Evolutionary conservation across 1,140 invertebrate species (phyloP).

Genomic region (Hyposmocoma kahamanoa): DNA sequence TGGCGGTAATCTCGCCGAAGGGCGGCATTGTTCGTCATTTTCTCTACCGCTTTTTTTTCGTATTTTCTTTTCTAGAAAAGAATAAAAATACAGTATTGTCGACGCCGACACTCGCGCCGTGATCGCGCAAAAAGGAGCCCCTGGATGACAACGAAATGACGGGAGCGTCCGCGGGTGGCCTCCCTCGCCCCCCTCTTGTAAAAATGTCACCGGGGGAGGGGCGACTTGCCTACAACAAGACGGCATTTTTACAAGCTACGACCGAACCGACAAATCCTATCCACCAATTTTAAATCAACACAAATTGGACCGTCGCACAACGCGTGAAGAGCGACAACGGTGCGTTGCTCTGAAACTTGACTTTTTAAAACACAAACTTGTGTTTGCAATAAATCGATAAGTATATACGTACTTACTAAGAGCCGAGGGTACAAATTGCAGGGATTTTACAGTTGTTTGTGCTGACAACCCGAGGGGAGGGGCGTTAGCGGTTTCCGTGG

Average conservation of each 20-base stretch:
- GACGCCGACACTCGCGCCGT: constrained; percentile 57
- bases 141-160: constrained; percentile 71
- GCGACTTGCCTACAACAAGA: constrained; percentile 63
- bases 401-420: constrained; percentile 55
- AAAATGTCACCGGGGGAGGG: constrained; percentile 55
- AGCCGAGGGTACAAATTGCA: constrained; percentile 66
- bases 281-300: constrained; percentile 19
- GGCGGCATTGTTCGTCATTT: constrained; percentile 68
- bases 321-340: constrained; percentile 19
- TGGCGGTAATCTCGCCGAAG: constrained; percentile 69
- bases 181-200: constrained; percentile 47
- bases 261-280: constrained; percentile 44
- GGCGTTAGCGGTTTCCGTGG: constrained; percentile 49
- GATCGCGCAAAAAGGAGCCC: constrained; percentile 64
- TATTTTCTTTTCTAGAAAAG: constrained; percentile 65
- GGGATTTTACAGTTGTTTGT: constrained; percentile 66
- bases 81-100: constrained; percentile 70
- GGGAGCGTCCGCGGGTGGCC: constrained; percentile 56
- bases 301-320: constrained; percentile 20
- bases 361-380: constrained; percentile 55
- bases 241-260: constrained; percentile 61
- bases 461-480: constrained; percentile 34
- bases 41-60: constrained; percentile 52
- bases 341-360: constrained; percentile 18
- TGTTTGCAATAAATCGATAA: constrained; percentile 69